Evolutionary conservation across 2,797 vertebrate genomes (phyloP), one percentile per base, ranked within the genome.

Genomic region (Chromobotia macracanthus): DNA sequence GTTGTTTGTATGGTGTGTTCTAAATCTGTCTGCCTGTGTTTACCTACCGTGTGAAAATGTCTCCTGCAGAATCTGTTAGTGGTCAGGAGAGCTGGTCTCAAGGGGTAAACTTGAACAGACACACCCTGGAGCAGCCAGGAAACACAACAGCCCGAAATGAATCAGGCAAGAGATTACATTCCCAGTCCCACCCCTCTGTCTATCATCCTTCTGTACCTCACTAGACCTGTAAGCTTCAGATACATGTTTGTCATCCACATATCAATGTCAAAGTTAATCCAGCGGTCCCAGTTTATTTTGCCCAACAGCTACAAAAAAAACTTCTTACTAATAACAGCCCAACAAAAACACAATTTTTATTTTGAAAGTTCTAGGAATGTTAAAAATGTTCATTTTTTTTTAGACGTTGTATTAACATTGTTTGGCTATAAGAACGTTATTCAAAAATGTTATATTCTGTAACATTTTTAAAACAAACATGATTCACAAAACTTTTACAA

Each of bases 111-210:
- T 83, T 87, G 79, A 73, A 75, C 69, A 31, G 58, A 81, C 48
- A 50, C 84, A 72, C 60, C 76, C 81, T 82, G 69, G 89, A 91
- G 79, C 83, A 87, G 35, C 79, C 63, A 63, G 87, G 6, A 72
- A 89, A 88, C 75, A 28, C 60, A 81, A 84, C 77, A 53, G 71
- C 83, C 48, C 85, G 87, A 61, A 84, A 87, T 85, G 91, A 91
- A 55, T 82, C 87, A 84, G 90, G 94, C 90, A 85, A 92, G 90
- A 65, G 0, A 77, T 78, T 53, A 12, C 46, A 74, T 1, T 72
- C 65, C 64, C 83, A 15, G 41, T 75, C 64, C 7, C 60, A 35
- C 35, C 7, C 31, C 23, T 67, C 12, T 58, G 55, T 28, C 28
- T 51, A 23, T 72, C 11, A 10, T 19, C 21, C 18, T 55, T 41